These are phyloP conservation scores for Choristoneura rosaceana DNA, from an alignment of 2,888 invertebrate genomes.

Conservation along the genomic window DNA sequence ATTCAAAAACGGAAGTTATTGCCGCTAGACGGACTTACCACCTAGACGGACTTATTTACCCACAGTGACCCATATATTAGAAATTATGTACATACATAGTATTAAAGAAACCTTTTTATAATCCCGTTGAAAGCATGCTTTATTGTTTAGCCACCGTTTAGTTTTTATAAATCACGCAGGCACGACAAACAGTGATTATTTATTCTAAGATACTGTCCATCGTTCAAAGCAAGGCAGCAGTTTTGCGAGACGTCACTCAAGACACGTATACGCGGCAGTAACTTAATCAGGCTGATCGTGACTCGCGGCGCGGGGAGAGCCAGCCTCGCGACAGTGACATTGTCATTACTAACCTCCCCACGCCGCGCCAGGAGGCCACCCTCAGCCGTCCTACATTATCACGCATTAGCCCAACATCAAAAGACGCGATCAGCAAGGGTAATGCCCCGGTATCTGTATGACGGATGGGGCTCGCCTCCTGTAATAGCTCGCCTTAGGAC, in stretches of 20 bases:
- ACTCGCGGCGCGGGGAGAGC: background rate
- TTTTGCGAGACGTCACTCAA: conserved; percentile 22
- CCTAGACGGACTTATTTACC: too few species aligned
- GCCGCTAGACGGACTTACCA: too few species aligned
- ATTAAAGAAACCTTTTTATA: too few species aligned
- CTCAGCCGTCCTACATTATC: conserved; percentile 51
- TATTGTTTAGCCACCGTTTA: too few species aligned
- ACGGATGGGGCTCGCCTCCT: conserved; percentile 47
- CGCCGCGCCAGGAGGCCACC: background rate
- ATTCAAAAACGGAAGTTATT: too few species aligned
- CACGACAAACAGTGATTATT: conserved; percentile 19
- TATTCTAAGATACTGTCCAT: conserved; percentile 5
- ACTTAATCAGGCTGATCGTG: conserved; percentile 27
- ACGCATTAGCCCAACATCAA: conserved; percentile 62
- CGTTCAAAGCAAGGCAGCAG: conserved; percentile 9
- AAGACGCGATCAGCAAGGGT: conserved; percentile 51
- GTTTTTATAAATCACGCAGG: conserved; percentile 14
- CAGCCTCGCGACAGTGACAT: conserved; percentile 10
- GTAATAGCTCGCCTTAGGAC: conserved; percentile 39
- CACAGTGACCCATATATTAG: too few species aligned
- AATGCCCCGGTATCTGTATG: conserved; percentile 48
- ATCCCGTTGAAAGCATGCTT: too few species aligned
- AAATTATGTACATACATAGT: too few species aligned
- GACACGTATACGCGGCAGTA: conserved; percentile 17
- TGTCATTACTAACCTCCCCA: conserved; percentile 16